These are phyloP conservation scores for Natator depressus DNA, from an alignment of 2,113 vertebrate species.

Conservation along the genomic window DNA sequence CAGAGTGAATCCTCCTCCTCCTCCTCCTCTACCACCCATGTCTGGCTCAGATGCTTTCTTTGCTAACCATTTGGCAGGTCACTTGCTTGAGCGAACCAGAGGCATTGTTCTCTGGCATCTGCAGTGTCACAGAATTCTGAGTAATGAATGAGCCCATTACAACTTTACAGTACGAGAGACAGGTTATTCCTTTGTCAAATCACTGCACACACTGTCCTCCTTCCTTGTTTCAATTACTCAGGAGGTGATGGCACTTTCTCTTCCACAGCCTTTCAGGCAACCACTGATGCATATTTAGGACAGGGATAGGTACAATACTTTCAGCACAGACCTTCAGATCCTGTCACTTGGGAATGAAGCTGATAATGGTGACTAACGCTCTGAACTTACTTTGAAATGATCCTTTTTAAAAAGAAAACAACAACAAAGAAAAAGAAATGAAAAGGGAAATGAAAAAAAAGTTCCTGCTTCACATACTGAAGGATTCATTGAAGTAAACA, in stretches of 20 bases:
- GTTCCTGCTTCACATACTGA: not conserved
- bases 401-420: not conserved
- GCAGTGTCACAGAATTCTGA: slow-evolving; percentile 39
- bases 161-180: slow-evolving; percentile 62
- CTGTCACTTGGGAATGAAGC: slow-evolving; percentile 22
- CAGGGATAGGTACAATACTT: not conserved
- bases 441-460: not conserved
- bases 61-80: slow-evolving; percentile 27
- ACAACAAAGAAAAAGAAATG: not conserved
- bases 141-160: slow-evolving; percentile 76
- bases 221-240: slow-evolving; percentile 74
- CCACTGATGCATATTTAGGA: slow-evolving; percentile 65
- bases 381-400: not conserved
- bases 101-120: not conserved
- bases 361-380: slow-evolving; percentile 40
- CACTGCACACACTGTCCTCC: slow-evolving; percentile 45
- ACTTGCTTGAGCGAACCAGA: slow-evolving; percentile 12
- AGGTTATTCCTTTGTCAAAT: slow-evolving; percentile 75
- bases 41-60: not conserved
- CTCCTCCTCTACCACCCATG: not conserved
- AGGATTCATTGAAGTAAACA: not conserved
- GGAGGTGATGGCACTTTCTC: slow-evolving; percentile 66
- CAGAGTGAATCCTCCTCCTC: not conserved
- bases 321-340: slow-evolving; percentile 42
- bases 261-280: slow-evolving; percentile 63